Evolutionary conservation across 2,113 vertebrate genomes (phyloP).

Genomic region (Chaetodon trifascialis): DNA sequence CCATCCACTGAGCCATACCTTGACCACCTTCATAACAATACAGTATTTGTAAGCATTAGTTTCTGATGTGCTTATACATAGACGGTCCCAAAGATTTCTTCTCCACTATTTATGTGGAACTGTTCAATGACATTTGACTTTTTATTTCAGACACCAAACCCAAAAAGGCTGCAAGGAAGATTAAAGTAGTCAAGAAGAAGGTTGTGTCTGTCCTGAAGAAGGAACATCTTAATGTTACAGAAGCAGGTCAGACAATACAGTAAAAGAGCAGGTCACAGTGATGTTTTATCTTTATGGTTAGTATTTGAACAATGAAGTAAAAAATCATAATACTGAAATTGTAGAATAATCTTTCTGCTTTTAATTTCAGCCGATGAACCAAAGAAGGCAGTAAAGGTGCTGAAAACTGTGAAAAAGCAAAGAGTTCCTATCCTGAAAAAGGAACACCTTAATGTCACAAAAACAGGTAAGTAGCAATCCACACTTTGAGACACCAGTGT

Average conservation of each 20-base stretch:
- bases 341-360: not conserved
- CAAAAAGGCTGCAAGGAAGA: slow-evolving; percentile 20
- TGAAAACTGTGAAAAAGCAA: slow-evolving; percentile 25
- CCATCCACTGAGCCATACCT: too few relatives aligned
- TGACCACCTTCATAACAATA: too few relatives aligned
- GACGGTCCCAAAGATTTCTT: not conserved
- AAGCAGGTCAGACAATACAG: slow-evolving; percentile 59
- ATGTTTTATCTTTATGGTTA: not conserved
- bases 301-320: too few relatives aligned
- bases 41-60: too few relatives aligned
- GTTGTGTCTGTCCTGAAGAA: slow-evolving; percentile 56
- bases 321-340: too few relatives aligned
- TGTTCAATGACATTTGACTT: not conserved
- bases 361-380: slow-evolving; percentile 41
- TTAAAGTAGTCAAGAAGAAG: slow-evolving; percentile 43
- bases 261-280: not conserved
- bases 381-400: slow-evolving; percentile 25
- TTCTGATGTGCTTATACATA: too few relatives aligned
- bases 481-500: not conserved
- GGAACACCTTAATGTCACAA: slow-evolving; percentile 48
- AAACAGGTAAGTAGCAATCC: slow-evolving; percentile 33
- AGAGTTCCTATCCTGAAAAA: slow-evolving; percentile 39
- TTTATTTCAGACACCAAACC: slow-evolving; percentile 47
- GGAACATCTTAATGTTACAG: slow-evolving; percentile 72
- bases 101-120: too few relatives aligned